These are phyloP conservation scores for Sarotherodon lohbergeri DNA, from an alignment of 2,113 vertebrate species.

Conservation along the genomic window DNA sequence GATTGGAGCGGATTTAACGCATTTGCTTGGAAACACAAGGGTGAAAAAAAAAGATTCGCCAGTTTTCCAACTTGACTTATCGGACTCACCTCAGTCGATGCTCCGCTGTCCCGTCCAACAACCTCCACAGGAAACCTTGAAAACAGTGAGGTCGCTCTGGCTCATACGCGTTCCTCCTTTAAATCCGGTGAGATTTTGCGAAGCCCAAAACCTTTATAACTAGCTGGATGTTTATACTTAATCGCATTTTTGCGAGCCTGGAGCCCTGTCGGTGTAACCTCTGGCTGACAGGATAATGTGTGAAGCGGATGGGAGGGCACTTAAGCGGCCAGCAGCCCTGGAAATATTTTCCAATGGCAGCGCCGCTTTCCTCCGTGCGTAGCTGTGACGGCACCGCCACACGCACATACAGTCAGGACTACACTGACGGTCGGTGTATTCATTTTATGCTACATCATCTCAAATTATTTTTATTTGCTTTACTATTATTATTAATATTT, in stretches of 20 bases:
- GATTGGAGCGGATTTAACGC: fast-evolving
- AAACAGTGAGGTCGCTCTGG: not conserved
- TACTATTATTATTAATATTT: not conserved
- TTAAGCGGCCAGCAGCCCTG: not conserved
- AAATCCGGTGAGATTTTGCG: not conserved
- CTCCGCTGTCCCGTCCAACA: slow-evolving; percentile 60
- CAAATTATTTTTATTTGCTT: not conserved
- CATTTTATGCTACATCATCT: not conserved
- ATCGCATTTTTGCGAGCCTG: slow-evolving; percentile 33
- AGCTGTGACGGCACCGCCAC: slow-evolving; percentile 37
- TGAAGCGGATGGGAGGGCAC: slow-evolving; percentile 32
- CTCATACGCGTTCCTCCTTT: not conserved
- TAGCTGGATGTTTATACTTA: not conserved
- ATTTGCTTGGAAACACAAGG: too few species aligned
- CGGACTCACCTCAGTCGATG: slow-evolving; percentile 59
- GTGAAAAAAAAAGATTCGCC: not conserved
- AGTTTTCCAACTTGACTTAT: slow-evolving; percentile 32
- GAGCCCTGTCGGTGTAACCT: slow-evolving; percentile 15
- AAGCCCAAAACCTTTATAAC: not conserved
- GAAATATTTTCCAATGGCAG: slow-evolving; percentile 44
- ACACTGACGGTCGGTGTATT: not conserved
- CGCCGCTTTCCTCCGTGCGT: slow-evolving; percentile 37
- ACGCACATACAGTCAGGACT: not conserved
- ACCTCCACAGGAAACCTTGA: slow-evolving; percentile 5
- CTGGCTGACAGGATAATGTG: slow-evolving; percentile 30